A percentile compares a stretch with the other conserved stretches of the same genome.
Conservation (phyloP, 2,113 vertebrate genomes). For the Megaceryle maxima region DNA sequence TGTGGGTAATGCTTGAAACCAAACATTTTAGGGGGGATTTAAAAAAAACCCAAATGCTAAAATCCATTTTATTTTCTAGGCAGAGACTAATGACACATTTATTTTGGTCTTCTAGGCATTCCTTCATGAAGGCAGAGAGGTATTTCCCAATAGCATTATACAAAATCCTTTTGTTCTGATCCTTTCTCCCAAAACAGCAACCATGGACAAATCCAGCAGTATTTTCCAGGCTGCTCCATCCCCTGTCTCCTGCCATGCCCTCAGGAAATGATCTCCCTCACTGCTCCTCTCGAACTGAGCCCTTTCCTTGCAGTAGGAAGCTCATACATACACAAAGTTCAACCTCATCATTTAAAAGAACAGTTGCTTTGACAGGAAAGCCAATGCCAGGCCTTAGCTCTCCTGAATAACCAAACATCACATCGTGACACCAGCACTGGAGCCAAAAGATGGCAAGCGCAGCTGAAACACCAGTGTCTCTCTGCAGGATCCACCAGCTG, state of each 20-base stretch:
- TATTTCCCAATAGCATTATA: neutral
- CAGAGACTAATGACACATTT: neutral
- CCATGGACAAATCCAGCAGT: neutral
- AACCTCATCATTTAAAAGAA: neutral
- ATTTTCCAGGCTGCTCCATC: neutral
- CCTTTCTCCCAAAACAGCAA: neutral
- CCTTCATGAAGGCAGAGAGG: neutral
- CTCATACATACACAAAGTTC: neutral
- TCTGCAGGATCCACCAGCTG: conserved; percentile 20
- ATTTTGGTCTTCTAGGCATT: neutral
- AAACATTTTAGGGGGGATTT: neutral
- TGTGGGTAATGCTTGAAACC: neutral
- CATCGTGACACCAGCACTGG: neutral
- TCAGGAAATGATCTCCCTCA: neutral
- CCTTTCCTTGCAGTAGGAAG: neutral
- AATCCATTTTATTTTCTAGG: neutral
- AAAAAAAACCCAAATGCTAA: neutral
- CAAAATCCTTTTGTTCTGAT: neutral
- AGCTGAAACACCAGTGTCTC: neutral
- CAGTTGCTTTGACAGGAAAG: neutral
- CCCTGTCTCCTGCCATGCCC: neutral
- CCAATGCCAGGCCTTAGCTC: neutral
- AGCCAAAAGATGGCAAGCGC: neutral
- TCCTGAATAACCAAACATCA: neutral
- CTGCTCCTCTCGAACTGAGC: neutral